These are phyloP conservation scores for Zaprionus capensis DNA, from an alignment of 1,140 invertebrate genomes.

Conservation along the genomic window DNA sequence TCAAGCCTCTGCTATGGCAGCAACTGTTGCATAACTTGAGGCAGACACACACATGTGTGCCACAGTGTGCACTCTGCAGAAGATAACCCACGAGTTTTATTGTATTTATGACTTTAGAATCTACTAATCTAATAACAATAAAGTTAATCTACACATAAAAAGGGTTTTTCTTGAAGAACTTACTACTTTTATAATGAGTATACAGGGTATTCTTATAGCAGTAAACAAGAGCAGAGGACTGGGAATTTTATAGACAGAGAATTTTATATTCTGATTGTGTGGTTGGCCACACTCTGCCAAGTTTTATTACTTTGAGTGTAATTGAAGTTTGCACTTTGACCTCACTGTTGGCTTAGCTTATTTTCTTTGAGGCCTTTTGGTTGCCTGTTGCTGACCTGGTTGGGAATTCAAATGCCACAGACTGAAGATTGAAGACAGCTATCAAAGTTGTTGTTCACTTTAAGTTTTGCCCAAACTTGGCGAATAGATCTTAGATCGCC, in stretches of 20 bases:
- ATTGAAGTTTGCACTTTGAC: constrained; percentile 33
- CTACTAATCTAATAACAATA: too few species aligned
- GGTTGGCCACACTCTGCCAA: constrained; percentile 27
- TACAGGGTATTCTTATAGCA: too few species aligned
- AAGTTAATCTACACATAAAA: too few species aligned
- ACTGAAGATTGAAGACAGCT: constrained; percentile 21
- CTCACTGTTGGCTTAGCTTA: background rate
- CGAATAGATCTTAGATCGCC: constrained; percentile 1
- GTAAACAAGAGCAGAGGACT: too few species aligned
- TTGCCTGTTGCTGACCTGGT: background rate
- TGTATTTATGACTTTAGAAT: too few species aligned
- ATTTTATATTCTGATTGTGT: constrained; percentile 32
- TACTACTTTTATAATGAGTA: too few species aligned
- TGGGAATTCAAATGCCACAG: constrained; percentile 32
- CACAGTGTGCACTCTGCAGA: background rate
- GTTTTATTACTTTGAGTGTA: constrained; percentile 16
- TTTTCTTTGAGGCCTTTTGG: background rate
- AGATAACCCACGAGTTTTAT: too few species aligned
- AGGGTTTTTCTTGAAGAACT: too few species aligned
- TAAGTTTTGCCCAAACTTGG: background rate
- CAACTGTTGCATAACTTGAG: constrained; percentile 45
- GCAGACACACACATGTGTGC: background rate
- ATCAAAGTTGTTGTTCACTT: constrained; percentile 6
- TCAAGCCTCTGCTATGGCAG: background rate
- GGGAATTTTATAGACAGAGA: too few species aligned